Base-by-base conservation (phyloP, 1,140 invertebrate genomes). In the Drosophila tropicalis region DNA sequence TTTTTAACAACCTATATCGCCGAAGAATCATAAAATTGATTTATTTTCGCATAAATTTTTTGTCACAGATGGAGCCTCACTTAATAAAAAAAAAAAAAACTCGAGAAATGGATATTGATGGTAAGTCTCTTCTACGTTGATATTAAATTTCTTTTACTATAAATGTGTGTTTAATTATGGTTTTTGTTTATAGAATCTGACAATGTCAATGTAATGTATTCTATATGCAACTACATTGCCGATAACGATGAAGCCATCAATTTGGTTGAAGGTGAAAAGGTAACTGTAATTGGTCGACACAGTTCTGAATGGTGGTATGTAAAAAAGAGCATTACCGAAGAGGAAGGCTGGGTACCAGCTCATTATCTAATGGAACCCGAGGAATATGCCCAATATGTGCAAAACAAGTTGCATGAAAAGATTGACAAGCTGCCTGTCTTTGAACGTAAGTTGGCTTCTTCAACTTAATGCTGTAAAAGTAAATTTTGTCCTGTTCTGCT, bases 271-370 rank as follows among this genome's bases (percentile, higher is more conserved):
- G 97, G 97, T 66, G 97, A 98, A 94, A 94, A 95, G 89, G 95
- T 98, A 12, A 96, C 97, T 69, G 95, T 98, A 34, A 93, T 98
- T 69, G 96, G 96, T 92, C 95, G 95, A 65, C 95, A 95, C 47
- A 96, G 96, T 70, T 93, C 93, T 63, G 97, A 98, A 84, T 98
- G 97, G 97, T 98, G 97, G 97, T 97, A 97, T 90, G 97, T 98
- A 0, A 95, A 95, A 75, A 98, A 98, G 92, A 95, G 96, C 92
- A 92, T 98, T 15, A 98, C 97, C 0, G 96, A 97, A 91, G 97
- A 98, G 92, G 97, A 96, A 86, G 97, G 97, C 62, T 98, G 96
- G 95, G 97, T 98, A 25, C 97, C 97, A n/a, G 96, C 97, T 3
- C 95, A 97, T 90, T 96, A 97, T 84, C 93, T 98, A 0, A 95